A percentile compares a stretch with the other conserved stretches of the same genome.
Evolutionary conservation across 2,113 vertebrate genomes (phyloP).

Genomic region (Cebus imitator): DNA sequence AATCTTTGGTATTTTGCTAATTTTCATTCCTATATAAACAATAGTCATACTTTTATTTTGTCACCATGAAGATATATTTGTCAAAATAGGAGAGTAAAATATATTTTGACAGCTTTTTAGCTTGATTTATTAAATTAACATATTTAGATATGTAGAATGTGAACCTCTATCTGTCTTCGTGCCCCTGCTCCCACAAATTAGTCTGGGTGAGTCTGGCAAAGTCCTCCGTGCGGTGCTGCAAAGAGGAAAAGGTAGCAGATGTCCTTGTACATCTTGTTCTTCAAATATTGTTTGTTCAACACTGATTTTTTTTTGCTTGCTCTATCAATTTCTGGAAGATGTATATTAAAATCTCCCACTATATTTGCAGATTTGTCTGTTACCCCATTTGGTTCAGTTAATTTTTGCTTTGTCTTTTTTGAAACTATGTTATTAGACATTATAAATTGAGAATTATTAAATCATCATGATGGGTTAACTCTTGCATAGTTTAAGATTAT

Average conservation of each 20-base stretch:
- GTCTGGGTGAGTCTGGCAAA: neutral
- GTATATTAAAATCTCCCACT: neutral
- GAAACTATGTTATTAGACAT: neutral
- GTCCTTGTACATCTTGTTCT: neutral
- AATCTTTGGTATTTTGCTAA: neutral
- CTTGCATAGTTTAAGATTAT: neutral
- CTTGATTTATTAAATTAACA: slow-evolving; percentile 27
- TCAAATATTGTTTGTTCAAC: neutral
- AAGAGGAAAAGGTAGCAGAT: neutral
- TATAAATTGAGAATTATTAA: neutral
- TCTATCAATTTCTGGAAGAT: neutral
- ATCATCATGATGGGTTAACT: neutral
- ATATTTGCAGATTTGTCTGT: neutral
- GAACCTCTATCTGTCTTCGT: neutral
- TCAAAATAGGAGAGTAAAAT: neutral
- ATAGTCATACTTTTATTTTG: neutral
- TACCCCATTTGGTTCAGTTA: neutral
- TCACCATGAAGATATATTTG: neutral
- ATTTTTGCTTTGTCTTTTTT: slow-evolving; percentile 7
- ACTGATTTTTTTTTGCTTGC: neutral
- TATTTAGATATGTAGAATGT: neutral
- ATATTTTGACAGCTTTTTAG: neutral
- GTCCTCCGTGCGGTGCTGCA: neutral
- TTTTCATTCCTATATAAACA: slow-evolving; percentile 22
- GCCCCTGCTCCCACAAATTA: neutral